A percentile compares a stretch with the other conserved stretches of the same genome.
Evolutionary conservation across 2,113 vertebrate species (phyloP).

Genomic region (Murina feae): DNA sequence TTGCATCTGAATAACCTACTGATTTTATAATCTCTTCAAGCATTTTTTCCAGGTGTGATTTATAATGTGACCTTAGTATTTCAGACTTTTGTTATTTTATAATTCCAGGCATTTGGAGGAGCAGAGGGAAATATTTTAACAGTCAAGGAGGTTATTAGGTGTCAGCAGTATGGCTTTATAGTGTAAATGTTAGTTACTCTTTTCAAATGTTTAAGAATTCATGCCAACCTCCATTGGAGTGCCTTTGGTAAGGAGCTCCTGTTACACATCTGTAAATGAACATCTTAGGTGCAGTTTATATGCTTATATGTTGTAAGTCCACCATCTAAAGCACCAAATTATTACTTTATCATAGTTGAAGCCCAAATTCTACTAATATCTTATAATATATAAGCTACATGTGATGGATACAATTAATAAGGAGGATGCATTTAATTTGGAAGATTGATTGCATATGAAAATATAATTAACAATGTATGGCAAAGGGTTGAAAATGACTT

Average conservation of each 20-base stretch:
- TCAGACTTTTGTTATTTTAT: constrained; percentile 62
- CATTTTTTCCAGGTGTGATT: constrained; percentile 51
- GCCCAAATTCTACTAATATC: constrained; percentile 54
- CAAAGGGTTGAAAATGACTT: neutral
- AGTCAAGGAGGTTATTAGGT: constrained; percentile 63
- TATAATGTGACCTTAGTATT: constrained; percentile 12
- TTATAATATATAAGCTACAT: neutral
- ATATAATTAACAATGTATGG: neutral
- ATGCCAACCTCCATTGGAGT: constrained; percentile 71
- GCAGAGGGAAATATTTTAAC: constrained; percentile 57
- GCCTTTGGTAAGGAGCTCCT: constrained; percentile 69
- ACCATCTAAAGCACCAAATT: neutral
- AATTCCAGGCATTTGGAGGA: constrained; percentile 73
- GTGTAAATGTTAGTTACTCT: constrained; percentile 70
- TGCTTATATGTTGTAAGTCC: neutral
- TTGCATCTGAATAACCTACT: constrained; percentile 24
- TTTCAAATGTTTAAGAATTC: constrained; percentile 68
- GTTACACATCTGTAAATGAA: constrained; percentile 59
- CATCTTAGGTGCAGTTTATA: constrained; percentile 46
- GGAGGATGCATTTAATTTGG: neutral
- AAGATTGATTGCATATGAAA: neutral
- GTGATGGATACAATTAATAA: neutral
- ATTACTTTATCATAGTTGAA: constrained; percentile 63
- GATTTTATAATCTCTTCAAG: constrained; percentile 55
- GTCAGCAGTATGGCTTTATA: constrained; percentile 64